These are phyloP conservation scores for Spinus olivaceus DNA, from an alignment of 2,797 vertebrate species.

Conservation along the genomic window DNA sequence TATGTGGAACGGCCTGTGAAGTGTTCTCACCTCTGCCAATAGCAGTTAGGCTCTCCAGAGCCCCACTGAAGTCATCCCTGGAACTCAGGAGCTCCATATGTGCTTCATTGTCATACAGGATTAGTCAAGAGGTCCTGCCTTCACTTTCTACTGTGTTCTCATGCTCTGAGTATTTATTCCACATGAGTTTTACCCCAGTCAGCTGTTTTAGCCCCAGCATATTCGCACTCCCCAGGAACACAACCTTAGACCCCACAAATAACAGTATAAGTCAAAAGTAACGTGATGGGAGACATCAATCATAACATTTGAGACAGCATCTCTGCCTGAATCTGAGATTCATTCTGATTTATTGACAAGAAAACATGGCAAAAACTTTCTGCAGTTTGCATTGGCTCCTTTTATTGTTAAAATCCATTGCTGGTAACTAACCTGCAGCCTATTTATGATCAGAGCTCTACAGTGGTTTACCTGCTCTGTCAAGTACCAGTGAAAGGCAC, in stretches of 20 bases:
- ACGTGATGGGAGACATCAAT: background rate
- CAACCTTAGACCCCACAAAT: background rate
- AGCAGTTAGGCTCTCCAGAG: background rate
- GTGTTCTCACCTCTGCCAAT: background rate
- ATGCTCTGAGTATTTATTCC: background rate
- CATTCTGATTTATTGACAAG: conserved; percentile 26
- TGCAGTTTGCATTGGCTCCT: background rate
- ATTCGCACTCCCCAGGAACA: background rate
- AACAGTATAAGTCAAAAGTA: background rate
- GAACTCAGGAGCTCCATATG: background rate
- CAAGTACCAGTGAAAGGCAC: conserved; percentile 29
- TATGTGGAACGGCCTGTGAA: background rate
- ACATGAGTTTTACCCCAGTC: background rate
- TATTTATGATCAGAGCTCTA: conserved; percentile 17
- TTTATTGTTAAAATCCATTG: conserved; percentile 6
- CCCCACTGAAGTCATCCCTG: background rate
- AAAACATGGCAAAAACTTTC: conserved; percentile 5
- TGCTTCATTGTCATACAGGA: background rate
- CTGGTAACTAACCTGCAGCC: background rate
- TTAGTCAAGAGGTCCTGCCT: background rate
- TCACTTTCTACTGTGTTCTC: background rate
- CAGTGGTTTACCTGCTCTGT: background rate
- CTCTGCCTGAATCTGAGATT: background rate
- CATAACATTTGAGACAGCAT: background rate
- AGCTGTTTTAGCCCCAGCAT: background rate